Conservation (phyloP, 2,888 invertebrate species). For the Nymphalis polychloros region DNA sequence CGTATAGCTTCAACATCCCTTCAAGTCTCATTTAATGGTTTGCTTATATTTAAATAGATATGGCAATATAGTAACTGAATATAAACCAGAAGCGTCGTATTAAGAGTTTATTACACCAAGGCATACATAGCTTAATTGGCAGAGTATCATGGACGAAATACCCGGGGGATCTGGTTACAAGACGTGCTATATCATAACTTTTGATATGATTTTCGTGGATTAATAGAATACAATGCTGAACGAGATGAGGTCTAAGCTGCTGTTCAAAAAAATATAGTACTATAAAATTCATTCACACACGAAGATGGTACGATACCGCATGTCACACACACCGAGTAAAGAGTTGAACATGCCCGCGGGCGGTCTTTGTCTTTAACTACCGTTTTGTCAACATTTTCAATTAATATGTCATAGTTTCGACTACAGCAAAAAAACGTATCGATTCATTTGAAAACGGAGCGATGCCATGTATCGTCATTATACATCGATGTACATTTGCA, state of each 20-base stretch:
- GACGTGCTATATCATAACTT: not conserved
- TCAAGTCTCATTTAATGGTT: too few species aligned
- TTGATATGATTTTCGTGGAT: too few species aligned
- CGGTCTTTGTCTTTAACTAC: slow-evolving; percentile 52
- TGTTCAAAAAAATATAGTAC: slow-evolving; percentile 28
- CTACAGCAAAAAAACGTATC: slow-evolving; percentile 46
- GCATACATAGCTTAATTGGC: not conserved
- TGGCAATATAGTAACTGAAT: too few species aligned
- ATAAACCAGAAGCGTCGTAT: too few species aligned
- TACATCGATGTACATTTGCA: not conserved
- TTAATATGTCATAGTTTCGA: slow-evolving; percentile 60
- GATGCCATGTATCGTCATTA: not conserved
- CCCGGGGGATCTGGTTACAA: not conserved
- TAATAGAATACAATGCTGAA: not conserved
- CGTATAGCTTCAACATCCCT: too few species aligned
- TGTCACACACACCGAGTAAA: slow-evolving; percentile 47
- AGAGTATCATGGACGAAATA: not conserved
- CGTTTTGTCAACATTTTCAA: slow-evolving; percentile 67
- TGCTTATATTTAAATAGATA: too few species aligned
- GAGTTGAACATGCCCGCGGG: slow-evolving; percentile 44
- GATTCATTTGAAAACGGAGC: slow-evolving; percentile 37
- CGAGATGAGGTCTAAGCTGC: not conserved
- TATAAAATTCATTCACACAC: slow-evolving; percentile 45
- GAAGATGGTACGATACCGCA: slow-evolving; percentile 46
- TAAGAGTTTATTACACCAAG: not conserved